Base-by-base conservation (phyloP, 2,113 vertebrate species). In the Ictalurus punctatus region DNA sequence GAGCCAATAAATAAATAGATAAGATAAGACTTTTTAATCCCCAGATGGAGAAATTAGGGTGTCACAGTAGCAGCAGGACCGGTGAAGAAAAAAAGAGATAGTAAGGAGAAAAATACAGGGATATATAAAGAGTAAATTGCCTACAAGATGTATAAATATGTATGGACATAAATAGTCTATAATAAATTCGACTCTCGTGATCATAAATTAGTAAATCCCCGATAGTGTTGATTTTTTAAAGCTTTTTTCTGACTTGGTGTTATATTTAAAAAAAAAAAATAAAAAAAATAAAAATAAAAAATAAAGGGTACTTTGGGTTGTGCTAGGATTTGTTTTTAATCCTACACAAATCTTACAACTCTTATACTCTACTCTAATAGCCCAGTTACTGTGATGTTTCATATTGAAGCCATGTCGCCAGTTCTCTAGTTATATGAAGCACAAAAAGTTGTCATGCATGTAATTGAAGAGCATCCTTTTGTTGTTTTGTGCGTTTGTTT, bases 381-480 rank as follows among this genome's bases (percentile, higher is more conserved):
- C 44, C 37, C 74, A 90, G 88, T 91, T 87, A 6, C 6, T 83
- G 84, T 88, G 91, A 95, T 93, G 94, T 92, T 92, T 91, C 65
- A 61, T 82, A 78, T 80, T 86, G 67, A 37, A 84, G 67, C 76
- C 76, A 87, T 89, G 84, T 90, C 71, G 23, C 84, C 73, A 30
- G 86, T 84, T 40, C 91, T 89, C 56, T 71, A 48, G 6, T 48
- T 48, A 86, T 14, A 14, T 67, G 82, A 63, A 73, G 89, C 87
- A 95, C 92, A 95, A 94, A 95, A 95, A 92, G 91, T 93, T 94
- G 89, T 90, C 94, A 94, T 92, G 94, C 96, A 93, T 95, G 93
- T 94, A 94, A 95, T 93, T 90, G 90, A 88, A 93, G 92, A 92
- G 94, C 94, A 95, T 95, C 93, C 90, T 92, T 74, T 92, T 92